Evolutionary conservation across 2,797 vertebrate species (phyloP), one percentile per base, ranked within the genome.

Genomic region (Prionace glauca): DNA sequence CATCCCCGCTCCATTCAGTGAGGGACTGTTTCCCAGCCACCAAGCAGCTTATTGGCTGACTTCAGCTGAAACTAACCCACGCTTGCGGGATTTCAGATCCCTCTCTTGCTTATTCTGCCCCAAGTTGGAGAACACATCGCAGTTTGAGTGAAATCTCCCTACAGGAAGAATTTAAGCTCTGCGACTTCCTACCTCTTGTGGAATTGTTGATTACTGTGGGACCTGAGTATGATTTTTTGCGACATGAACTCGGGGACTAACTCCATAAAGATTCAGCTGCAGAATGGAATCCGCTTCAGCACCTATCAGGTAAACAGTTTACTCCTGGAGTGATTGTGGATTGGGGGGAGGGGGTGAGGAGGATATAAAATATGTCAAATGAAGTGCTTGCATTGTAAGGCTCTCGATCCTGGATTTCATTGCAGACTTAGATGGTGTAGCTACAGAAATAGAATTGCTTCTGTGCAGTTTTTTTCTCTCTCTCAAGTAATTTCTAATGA

Each of bases 241-340:
- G 62, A 96, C 97, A 98, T 98, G 98, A 98, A 97, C 96, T 92
- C 96, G 0, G 96, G 96, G 96, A 96, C 86, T 96, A 97, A 97
- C 96, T 93, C 96, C 96, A 96, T 97, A 97, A 98, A 97, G 74
- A 96, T 97, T 97, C 97, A 97, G 96, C 97, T 97, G 96, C 97
- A 98, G 97, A 98, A 98, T 98, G 98, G 98, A 97, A 98, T 97
- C 97, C 97, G 97, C 96, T 97, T 98, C 98, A 98, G 97, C 97
- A 98, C 98, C 97, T 98, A 98, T 97, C 98, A 98, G 98, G 98
- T 98, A 98, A 97, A 98, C 1, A 11, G 81, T 26, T 88, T 77
- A n/a, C 50, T 94, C 12, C 93, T 92, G 41, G 62, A 41, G 22
- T n/a, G 18, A 20, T 45, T 84, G n/a, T 36, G 26, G 45, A 24